Percentiles rank a stretch among this genome's conserved stretches.
Conservation (phyloP, 1,140 invertebrate genomes). For the Leptopilina clavipes region DNA sequence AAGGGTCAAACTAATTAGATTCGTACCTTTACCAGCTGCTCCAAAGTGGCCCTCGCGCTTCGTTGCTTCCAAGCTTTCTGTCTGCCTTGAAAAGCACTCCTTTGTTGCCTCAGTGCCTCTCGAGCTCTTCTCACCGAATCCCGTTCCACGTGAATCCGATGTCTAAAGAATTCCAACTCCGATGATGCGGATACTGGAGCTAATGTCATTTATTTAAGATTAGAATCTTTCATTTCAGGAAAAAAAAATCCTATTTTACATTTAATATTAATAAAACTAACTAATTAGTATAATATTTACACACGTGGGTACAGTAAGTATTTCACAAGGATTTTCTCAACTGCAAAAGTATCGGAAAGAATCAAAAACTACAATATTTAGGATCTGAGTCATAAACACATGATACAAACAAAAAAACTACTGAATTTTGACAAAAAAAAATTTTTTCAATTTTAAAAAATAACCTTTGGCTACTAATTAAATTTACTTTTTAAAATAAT, state of each 20-base stretch:
- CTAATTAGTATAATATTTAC: background rate
- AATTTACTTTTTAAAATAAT: too few species aligned
- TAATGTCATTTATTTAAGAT: slow-evolving; percentile 45
- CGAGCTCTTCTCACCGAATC: slow-evolving; percentile 85
- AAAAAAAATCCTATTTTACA: background rate
- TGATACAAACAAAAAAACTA: too few species aligned
- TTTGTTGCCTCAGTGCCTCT: slow-evolving; percentile 79
- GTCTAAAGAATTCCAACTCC: slow-evolving; percentile 86
- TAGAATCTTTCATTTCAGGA: background rate
- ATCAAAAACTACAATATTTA: background rate
- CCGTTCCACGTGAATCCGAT: slow-evolving; percentile 85
- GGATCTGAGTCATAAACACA: background rate
- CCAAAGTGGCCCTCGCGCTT: slow-evolving; percentile 77
- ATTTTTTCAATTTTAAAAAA: too few species aligned
- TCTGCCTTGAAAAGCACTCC: slow-evolving; percentile 76
- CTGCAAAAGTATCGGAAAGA: slow-evolving; percentile 15
- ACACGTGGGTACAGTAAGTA: background rate
- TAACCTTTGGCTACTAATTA: too few species aligned
- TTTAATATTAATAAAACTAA: background rate
- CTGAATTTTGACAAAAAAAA: background rate
- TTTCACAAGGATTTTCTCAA: slow-evolving; percentile 9
- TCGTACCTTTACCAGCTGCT: slow-evolving; percentile 78
- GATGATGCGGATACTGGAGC: slow-evolving; percentile 74
- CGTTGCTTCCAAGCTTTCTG: slow-evolving; percentile 79
- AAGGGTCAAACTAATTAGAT: slow-evolving; percentile 49